A percentile compares a stretch with the other conserved stretches of the same genome.
Evolutionary conservation across 2,888 invertebrate genomes (phyloP).

Genomic region (Lasioglossum lativentre): DNA sequence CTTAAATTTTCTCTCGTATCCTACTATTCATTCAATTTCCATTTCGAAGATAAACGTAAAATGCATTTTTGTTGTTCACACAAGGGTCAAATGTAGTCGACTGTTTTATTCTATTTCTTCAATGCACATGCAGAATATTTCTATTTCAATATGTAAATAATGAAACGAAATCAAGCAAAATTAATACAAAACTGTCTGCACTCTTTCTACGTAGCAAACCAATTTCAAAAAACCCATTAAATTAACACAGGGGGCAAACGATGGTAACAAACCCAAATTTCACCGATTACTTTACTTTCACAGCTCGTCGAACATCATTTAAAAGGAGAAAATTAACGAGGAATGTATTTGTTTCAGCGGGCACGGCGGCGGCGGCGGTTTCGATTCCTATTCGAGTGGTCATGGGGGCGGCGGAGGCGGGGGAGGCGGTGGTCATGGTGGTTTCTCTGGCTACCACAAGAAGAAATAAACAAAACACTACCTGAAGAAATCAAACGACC

Average conservation of each 20-base stretch:
- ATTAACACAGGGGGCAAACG: background rate
- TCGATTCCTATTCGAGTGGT: constrained; percentile 66
- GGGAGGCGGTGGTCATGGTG: constrained; percentile 62
- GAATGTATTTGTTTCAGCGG: constrained; percentile 64
- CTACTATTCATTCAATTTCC: no score
- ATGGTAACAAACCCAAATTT: background rate
- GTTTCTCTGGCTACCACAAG: constrained; percentile 77
- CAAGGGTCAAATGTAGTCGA: background rate
- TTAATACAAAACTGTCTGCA: no score
- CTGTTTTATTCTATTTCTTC: background rate
- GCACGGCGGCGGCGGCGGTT: constrained; percentile 73
- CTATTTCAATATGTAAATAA: background rate
- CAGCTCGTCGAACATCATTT: background rate
- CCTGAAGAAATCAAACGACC: background rate
- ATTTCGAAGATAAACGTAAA: background rate
- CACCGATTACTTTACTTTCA: background rate
- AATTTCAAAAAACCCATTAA: background rate
- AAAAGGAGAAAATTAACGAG: background rate
- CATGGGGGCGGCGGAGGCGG: constrained; percentile 58
- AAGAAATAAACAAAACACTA: constrained; percentile 58
- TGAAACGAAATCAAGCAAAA: background rate
- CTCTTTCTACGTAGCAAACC: no score
- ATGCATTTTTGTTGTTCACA: background rate
- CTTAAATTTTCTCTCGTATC: no score
- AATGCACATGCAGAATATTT: background rate